Conservation (phyloP, 64 coral and sea anemone genomes). For the Pocillopora verrucosa region DNA sequence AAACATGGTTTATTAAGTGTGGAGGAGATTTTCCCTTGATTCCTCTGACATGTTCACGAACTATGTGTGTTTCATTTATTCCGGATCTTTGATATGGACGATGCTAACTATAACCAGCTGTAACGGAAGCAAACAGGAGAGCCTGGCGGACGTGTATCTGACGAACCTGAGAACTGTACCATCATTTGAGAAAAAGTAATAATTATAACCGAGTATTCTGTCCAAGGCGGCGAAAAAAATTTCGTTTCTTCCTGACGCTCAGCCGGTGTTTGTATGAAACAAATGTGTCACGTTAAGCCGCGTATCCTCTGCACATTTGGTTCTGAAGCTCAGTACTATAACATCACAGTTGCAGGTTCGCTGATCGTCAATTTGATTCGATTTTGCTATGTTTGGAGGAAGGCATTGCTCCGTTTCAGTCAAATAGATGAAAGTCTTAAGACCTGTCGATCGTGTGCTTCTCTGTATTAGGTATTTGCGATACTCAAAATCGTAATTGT, state of each 20-base stretch:
- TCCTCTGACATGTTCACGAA: background rate
- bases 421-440: slow-evolving; percentile 43
- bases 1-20: background rate
- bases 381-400: background rate
- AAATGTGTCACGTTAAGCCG: slow-evolving; percentile 25
- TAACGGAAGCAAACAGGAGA: slow-evolving; percentile 12
- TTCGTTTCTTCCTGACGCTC: slow-evolving; percentile 54
- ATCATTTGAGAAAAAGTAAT: slow-evolving; percentile 55
- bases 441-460: background rate
- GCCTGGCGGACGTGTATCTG: background rate
- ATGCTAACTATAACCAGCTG: background rate
- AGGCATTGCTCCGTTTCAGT: slow-evolving; percentile 36
- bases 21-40: background rate
- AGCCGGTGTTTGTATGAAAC: slow-evolving; percentile 26
- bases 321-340: slow-evolving; percentile 38
- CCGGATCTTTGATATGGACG: background rate
- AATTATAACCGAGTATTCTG: slow-evolving; percentile 27
- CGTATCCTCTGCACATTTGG: background rate
- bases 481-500: background rate
- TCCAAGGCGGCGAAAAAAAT: background rate
- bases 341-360: slow-evolving; percentile 47
- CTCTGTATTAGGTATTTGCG: background rate
- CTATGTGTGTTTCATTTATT: background rate
- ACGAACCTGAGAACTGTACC: slow-evolving; percentile 26
- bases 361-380: slow-evolving; percentile 17